Conservation (phyloP, 2,888 invertebrate species). For the Calliopum simillimum region DNA sequence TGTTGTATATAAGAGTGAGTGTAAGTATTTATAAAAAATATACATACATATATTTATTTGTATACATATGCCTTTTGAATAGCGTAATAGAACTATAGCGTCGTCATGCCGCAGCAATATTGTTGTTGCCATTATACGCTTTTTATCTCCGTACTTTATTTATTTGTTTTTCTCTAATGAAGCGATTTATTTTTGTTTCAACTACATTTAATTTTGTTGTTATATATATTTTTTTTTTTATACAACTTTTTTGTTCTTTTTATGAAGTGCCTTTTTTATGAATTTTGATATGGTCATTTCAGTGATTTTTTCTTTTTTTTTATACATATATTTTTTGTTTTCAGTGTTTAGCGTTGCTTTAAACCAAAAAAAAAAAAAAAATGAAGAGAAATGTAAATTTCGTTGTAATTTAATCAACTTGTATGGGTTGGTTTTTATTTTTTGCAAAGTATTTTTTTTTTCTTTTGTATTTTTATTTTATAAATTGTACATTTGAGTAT, state of each 20-base stretch:
- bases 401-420: slow-evolving; percentile 21
- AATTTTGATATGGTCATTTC: background rate
- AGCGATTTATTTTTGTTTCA: slow-evolving; percentile 29
- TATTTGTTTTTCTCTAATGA: slow-evolving; percentile 24
- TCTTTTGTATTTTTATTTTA: background rate
- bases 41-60: too few relatives aligned
- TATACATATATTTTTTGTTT: background rate
- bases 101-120: too few relatives aligned
- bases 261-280: background rate
- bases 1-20: too few relatives aligned
- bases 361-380: background rate
- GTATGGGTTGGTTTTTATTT: background rate
- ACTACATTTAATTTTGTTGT: slow-evolving; percentile 20
- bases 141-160: slow-evolving; percentile 2
- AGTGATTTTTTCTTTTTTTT: background rate
- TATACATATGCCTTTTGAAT: too few relatives aligned
- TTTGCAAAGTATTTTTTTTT: background rate
- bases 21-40: too few relatives aligned
- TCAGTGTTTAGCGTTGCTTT: background rate
- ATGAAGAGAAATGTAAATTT: slow-evolving; percentile 22
- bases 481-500: background rate
- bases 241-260: background rate
- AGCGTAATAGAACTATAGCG: too few relatives aligned
- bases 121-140: too few relatives aligned
- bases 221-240: background rate